Base-by-base conservation (phyloP, 2,888 invertebrate species). In the Thalpophila matura region DNA sequence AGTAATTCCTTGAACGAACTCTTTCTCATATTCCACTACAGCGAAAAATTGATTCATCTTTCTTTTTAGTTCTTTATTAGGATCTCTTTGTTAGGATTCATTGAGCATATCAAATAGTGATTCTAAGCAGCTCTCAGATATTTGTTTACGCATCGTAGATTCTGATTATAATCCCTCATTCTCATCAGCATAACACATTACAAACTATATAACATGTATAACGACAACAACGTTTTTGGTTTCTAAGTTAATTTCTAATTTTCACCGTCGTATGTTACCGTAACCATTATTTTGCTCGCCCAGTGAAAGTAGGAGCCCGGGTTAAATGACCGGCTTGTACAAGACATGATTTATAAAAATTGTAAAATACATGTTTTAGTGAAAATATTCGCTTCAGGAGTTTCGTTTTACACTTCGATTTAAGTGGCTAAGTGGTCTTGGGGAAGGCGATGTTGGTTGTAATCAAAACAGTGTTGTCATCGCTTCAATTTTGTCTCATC, bases 231-330 rank as follows among this genome's bases (percentile, higher is more conserved):
- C 43, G 40, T 60, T 77, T 74, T 83, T 80, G 80, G 85, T 84
- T 85, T 84, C 81, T 56, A 73, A 79, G 60, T 74, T 84, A 85
- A 87, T 91, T 91, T 90, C 90, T 89, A 86, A 90, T 89, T 90
- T 91, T 87, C 91, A 86, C 91, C 85, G 88, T 83, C 59, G 80
- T 82, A 80, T 83, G 84, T 83, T 86, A 86, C 84, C 78, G 86
- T 83, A 81, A 80, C 84, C 83, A 87, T 88, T 87, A 88, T 88
- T 88, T 86, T 81, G 84, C 86, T 84, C 80, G 82, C 79, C 78
- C 76, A 84, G 91, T 83, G 92, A 91, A 91, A 91, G 92, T 89
- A 72, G 75, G 20, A 62, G 55, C 53, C 54, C 59, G 60, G 64
- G 64, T 75, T 75, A 66, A 78, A 72, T 75, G 72, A 78, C 66